Evolutionary conservation across 2,888 invertebrate genomes (phyloP).

Genomic region (Plagodis dolabraria): DNA sequence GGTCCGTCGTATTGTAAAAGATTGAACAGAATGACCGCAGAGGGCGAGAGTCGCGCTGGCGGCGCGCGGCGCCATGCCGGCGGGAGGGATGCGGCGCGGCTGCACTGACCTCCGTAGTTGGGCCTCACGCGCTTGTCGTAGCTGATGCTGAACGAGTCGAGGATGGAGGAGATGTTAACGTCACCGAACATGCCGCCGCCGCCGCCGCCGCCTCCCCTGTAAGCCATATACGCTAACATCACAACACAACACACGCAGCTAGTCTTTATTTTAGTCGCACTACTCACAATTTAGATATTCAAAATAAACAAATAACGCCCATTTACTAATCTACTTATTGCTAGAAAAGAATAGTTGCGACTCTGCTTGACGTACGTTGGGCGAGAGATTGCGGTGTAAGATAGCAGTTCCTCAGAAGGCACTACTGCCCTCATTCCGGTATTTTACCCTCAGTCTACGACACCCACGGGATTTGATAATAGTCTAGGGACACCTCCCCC

Average conservation of each 20-base stretch:
- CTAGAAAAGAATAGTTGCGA: too few relatives aligned
- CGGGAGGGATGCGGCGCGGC: neutral
- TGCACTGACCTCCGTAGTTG: slow-evolving; percentile 94
- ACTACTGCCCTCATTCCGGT: too few relatives aligned
- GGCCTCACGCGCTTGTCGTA: slow-evolving; percentile 99
- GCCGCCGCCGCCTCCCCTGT: slow-evolving; percentile 87
- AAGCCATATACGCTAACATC: slow-evolving; percentile 41
- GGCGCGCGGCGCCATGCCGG: neutral
- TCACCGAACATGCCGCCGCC: slow-evolving; percentile 90
- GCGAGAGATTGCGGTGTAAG: too few relatives aligned
- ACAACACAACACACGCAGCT: neutral
- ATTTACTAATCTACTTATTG: too few relatives aligned
- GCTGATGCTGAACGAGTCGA: slow-evolving; percentile 96
- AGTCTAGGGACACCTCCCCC: too few relatives aligned
- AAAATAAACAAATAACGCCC: too few relatives aligned
- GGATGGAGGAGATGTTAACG: slow-evolving; percentile 95
- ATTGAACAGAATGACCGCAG: neutral
- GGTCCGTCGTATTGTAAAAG: neutral
- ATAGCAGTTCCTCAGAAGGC: too few relatives aligned
- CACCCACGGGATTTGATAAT: too few relatives aligned
- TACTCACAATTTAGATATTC: too few relatives aligned
- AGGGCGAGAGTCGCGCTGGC: neutral
- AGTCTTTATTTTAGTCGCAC: neutral
- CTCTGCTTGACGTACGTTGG: too few relatives aligned
- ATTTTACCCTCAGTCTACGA: too few relatives aligned